Evolutionary conservation across 2,797 vertebrate species (phyloP), one percentile per base, ranked within the genome.

Genomic region (Setipinna tenuifilis): DNA sequence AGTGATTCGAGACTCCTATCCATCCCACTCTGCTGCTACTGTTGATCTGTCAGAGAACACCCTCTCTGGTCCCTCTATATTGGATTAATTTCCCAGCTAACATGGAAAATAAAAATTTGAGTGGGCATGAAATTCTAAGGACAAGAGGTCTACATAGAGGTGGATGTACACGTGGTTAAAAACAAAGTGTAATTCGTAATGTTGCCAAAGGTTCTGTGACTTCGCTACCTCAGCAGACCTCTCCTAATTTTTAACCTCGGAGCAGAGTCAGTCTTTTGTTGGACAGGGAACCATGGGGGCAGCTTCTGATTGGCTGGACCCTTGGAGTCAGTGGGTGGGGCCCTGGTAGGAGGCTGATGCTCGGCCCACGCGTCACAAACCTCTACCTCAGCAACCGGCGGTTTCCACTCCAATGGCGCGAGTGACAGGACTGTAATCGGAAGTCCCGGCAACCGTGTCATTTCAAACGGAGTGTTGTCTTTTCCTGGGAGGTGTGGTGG

Each of bases 391-490:
- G 90, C 91, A 88, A 88, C 92, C 87, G 88, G 90, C 91, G 91
- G 89, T 93, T 91, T 93, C 92, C 90, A 89, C 85, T 71, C 90
- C 83, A 89, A 88, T 90, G 85, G 91, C 91, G 89, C 90, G 93
- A 93, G 92, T 93, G 92, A 94, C 93, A 94, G 91, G 93, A 89
- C 91, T 95, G 92, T 94, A 96, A 96, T 95, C 93, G 94, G 94
- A 95, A 95, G 93, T 94, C 91, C 86, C 31, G 91, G 92, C 93
- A 92, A 94, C 92, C 87, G 83, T 94, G 93, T 95, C 93, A 95
- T 95, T 95, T 95, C 91, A 78, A 78, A 90, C 93, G 91, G 90
- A 91, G 91, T 93, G 91, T 92, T 94, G 93, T 93, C 94, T 92
- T 94, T 93, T 93, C 92, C 91, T 94, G 91, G 90, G 92, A 92